Percentiles rank a stretch among this genome's conserved stretches.
Evolutionary conservation across 1,140 invertebrate genomes (phyloP).

Genomic region (fruit fly (Drosophila melanogaster)): DNA sequence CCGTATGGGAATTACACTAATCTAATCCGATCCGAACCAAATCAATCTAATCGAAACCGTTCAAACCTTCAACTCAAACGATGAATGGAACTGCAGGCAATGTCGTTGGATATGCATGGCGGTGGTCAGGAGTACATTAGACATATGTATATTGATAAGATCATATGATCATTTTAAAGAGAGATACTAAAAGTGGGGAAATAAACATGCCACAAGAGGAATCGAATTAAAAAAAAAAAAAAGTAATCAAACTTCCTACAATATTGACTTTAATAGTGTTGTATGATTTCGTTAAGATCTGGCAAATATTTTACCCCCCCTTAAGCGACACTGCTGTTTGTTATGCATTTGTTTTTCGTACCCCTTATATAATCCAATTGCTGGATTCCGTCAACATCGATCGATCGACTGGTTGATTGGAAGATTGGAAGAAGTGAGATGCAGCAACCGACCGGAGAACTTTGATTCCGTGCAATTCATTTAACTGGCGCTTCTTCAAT

Average conservation of each 20-base stretch:
- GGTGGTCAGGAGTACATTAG: constrained; percentile 1
- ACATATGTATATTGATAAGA: not conserved
- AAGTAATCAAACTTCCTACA: too few relatives aligned
- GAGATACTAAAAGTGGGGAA: too few relatives aligned
- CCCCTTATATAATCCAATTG: constrained; percentile 75
- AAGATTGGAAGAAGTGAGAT: constrained; percentile 48
- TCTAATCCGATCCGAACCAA: constrained; percentile 52
- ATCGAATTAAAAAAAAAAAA: too few relatives aligned
- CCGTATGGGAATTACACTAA: constrained; percentile 33
- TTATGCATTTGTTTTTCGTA: constrained; percentile 32
- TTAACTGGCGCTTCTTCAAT: constrained; percentile 74
- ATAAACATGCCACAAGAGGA: too few relatives aligned
- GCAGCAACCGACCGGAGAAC: constrained; percentile 26
- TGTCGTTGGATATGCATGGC: constrained; percentile 30
- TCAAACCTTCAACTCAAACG: constrained; percentile 39
- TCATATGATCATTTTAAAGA: not conserved
- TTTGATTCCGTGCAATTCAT: constrained; percentile 65
- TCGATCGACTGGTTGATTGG: constrained; percentile 31
- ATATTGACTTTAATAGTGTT: not conserved
- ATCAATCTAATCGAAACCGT: constrained; percentile 61
- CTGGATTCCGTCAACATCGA: constrained; percentile 72
- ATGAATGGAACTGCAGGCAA: constrained; percentile 28
- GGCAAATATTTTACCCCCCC: constrained; percentile 2
- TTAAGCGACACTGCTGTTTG: not conserved
- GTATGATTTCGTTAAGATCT: not conserved